Evolutionary conservation across 1,140 invertebrate genomes (phyloP).

Genomic region (Aphaenogaster rudis): DNA sequence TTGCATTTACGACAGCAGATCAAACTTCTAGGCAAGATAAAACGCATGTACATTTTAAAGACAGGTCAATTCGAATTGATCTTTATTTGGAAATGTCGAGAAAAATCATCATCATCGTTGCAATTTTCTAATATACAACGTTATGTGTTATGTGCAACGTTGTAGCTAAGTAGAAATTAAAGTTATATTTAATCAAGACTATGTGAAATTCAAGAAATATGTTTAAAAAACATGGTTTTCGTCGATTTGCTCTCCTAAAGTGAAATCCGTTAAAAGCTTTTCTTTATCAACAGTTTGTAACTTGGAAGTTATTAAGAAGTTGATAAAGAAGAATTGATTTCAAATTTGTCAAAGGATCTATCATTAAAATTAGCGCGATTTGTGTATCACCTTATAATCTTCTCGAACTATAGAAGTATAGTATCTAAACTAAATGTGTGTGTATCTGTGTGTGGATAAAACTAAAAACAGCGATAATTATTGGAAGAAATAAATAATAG

Average conservation of each 20-base stretch:
- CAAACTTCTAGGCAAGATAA: neutral
- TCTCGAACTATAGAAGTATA: neutral
- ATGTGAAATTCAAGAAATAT: neutral
- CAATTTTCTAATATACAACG: neutral
- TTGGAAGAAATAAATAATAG: conserved; percentile 69
- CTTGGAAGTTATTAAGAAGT: neutral
- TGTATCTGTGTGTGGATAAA: neutral
- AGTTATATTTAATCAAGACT: neutral
- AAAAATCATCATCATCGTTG: neutral
- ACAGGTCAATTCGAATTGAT: neutral
- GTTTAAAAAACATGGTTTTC: neutral
- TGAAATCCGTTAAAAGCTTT: neutral
- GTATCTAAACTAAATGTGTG: neutral
- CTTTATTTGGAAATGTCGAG: neutral
- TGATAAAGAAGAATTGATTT: neutral
- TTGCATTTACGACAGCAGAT: neutral
- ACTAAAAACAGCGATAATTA: neutral
- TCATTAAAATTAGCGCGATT: conserved; percentile 2
- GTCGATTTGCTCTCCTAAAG: neutral
- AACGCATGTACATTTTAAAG: neutral
- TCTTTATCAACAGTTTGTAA: neutral
- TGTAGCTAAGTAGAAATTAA: neutral
- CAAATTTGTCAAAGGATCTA: neutral
- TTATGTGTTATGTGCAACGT: neutral
- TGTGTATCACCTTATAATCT: neutral